Conservation (phyloP, 2,113 vertebrate species). For the Laterallus jamaicensis region DNA sequence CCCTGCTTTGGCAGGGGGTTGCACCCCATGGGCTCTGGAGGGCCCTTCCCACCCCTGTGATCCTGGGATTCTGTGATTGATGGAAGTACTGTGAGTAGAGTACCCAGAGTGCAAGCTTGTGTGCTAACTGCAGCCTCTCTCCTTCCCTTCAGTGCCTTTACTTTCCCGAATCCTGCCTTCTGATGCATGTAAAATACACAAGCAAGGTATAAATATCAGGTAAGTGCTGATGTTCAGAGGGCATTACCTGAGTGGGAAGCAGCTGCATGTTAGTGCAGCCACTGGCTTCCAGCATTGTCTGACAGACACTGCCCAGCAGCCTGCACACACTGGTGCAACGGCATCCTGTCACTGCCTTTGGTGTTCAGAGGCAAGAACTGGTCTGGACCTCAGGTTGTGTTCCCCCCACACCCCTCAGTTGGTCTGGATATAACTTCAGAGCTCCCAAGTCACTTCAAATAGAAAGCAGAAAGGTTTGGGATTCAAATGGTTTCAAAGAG, state of each 20-base stretch:
- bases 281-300: background rate
- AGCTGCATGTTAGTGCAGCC: background rate
- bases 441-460: too few species aligned
- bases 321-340: background rate
- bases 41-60: too few species aligned
- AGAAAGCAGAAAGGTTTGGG: background rate
- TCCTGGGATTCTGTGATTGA: background rate
- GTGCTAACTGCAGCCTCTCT: background rate
- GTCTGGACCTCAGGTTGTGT: background rate
- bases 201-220: slow-evolving; percentile 99
- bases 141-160: slow-evolving; percentile 89
- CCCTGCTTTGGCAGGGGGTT: too few species aligned
- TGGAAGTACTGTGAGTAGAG: background rate
- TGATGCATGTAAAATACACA: slow-evolving; percentile 99
- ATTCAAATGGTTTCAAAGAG: background rate
- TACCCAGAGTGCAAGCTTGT: background rate
- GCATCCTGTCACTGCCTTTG: background rate
- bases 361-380: background rate
- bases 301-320: background rate
- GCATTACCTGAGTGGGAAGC: background rate
- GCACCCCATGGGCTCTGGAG: too few species aligned
- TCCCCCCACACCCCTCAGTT: too few species aligned
- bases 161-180: slow-evolving; percentile 99
- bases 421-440: too few species aligned
- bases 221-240: slow-evolving; percentile 42